A percentile compares a stretch with the other conserved stretches of the same genome.
These are phyloP conservation scores for Porites lutea DNA, from an alignment of 64 coral and sea anemone genomes.

Conservation along the genomic window DNA sequence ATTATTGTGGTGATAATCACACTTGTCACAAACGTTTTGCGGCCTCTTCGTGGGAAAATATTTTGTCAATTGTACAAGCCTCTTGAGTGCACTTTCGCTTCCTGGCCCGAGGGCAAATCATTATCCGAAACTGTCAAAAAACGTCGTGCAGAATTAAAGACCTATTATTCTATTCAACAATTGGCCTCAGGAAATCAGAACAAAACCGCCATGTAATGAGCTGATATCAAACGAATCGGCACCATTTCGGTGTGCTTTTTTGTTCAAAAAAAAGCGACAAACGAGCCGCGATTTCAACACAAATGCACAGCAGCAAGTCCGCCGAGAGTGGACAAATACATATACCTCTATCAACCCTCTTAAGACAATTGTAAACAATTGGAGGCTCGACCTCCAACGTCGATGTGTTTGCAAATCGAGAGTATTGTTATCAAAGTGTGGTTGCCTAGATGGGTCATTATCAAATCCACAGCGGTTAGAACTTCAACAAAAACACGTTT, in stretches of 20 bases:
- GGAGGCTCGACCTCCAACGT: conserved; percentile 33
- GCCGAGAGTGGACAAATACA: not conserved
- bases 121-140: conserved; percentile 41
- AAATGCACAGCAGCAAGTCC: not conserved
- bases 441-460: conserved; percentile 47
- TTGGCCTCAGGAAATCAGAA: conserved; percentile 39
- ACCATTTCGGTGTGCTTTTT: conserved; percentile 5
- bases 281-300: conserved; percentile 7
- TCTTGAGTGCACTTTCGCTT: conserved; percentile 4
- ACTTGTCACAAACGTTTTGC: conserved; percentile 65
- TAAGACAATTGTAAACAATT: conserved; percentile 45
- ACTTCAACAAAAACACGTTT: conserved; percentile 52
- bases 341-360: conserved; percentile 9
- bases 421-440: conserved; percentile 39
- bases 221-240: conserved; percentile 22
- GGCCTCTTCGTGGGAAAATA: conserved; percentile 81
- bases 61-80: conserved; percentile 64
- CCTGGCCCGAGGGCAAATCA: conserved; percentile 28
- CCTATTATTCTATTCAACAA: conserved; percentile 29
- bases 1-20: conserved; percentile 65
- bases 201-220: conserved; percentile 40
- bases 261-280: conserved; percentile 33
- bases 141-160: conserved; percentile 34
- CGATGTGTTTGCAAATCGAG: conserved; percentile 45
- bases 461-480: conserved; percentile 38